A percentile compares a stretch with the other conserved stretches of the same genome.
phyloP scores from a whole-genome alignment of 2,113 vertebrate genomes.

The Vulpes vulpes region DNA sequence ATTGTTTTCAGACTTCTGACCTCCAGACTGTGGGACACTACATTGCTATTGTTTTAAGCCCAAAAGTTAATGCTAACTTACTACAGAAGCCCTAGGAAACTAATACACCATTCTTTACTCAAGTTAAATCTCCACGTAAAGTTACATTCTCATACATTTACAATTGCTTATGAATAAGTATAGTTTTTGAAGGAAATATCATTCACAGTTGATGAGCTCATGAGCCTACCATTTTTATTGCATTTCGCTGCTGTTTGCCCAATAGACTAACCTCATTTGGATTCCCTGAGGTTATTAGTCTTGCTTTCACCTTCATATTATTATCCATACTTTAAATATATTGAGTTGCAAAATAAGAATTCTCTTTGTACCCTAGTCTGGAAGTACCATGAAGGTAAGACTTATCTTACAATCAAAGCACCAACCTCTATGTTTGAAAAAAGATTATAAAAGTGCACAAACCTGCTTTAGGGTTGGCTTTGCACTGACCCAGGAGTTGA shows the following conservation, averaged over 20 bases:
- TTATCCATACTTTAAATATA: slow-evolving; percentile 24
- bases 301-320: slow-evolving; percentile 13
- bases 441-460: neutral
- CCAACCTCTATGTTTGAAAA: neutral
- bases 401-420: neutral
- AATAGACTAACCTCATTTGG: neutral
- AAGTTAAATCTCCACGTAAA: neutral
- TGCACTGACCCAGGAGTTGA: neutral
- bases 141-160: neutral
- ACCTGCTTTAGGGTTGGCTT: neutral
- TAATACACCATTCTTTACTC: neutral
- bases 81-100: neutral
- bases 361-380: neutral
- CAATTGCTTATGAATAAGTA: neutral
- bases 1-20: neutral
- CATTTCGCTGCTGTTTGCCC: neutral
- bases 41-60: neutral
- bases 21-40: neutral
- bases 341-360: neutral
- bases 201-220: neutral
- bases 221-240: neutral
- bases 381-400: neutral
- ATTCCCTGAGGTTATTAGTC: neutral
- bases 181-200: neutral
- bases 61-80: neutral